phyloP scores from a whole-genome alignment of 2,888 invertebrate genomes.

The Polia nebulosa region DNA sequence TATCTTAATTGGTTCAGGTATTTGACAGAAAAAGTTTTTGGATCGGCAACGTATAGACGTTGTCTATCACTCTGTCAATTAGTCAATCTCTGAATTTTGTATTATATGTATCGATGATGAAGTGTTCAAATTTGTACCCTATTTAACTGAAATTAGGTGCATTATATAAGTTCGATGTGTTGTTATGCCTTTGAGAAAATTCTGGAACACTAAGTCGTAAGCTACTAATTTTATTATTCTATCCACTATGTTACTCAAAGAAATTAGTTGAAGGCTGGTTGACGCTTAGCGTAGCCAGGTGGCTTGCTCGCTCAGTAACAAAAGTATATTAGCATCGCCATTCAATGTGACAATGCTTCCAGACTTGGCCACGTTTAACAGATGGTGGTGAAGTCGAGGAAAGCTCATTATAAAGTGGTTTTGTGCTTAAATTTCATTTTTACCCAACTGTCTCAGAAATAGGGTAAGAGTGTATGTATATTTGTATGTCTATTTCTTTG shows the following conservation, averaged over 20 bases:
- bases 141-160: neutral
- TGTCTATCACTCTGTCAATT: constrained; percentile 9
- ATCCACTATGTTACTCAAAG: neutral
- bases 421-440: no score
- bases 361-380: neutral
- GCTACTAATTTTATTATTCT: no score
- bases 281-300: neutral
- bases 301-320: neutral
- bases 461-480: no score
- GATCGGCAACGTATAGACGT: neutral
- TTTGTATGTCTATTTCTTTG: no score
- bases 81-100: constrained; percentile 6
- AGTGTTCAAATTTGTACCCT: neutral
- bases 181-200: neutral
- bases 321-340: neutral
- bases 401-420: no score
- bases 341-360: neutral
- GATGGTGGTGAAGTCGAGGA: no score
- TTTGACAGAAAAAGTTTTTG: no score
- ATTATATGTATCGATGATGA: neutral
- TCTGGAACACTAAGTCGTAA: neutral
- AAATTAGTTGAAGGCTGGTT: neutral
- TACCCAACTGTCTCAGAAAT: no score
- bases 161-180: neutral
- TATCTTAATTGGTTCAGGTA: no score